These are phyloP conservation scores for Drosophila subsilvestris DNA, from an alignment of 2,888 invertebrate species.

Conservation along the genomic window DNA sequence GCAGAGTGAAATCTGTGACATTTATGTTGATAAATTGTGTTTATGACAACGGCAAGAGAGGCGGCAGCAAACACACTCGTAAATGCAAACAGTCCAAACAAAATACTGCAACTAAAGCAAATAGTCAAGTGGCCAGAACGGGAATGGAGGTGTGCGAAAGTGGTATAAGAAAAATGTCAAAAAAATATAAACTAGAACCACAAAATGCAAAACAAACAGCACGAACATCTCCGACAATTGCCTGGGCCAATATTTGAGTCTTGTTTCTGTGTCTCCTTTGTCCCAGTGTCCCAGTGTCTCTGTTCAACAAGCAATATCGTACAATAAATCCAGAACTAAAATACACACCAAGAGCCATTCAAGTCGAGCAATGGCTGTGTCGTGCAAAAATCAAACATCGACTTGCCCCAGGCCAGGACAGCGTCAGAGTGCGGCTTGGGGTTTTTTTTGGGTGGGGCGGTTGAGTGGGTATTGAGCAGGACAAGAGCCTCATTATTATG, in stretches of 20 bases:
- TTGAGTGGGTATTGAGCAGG: slow-evolving; percentile 38
- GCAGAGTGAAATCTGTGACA: slow-evolving; percentile 41
- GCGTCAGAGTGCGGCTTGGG: slow-evolving; percentile 5
- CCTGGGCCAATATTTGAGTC: slow-evolving; percentile 61
- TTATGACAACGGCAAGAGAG: slow-evolving; percentile 17
- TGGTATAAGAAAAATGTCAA: slow-evolving; percentile 24
- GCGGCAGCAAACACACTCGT: slow-evolving; percentile 7
- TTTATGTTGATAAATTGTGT: slow-evolving; percentile 58
- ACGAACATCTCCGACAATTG: slow-evolving; percentile 51
- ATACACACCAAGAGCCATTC: slow-evolving; percentile 51
- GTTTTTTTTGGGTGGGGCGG: slow-evolving; percentile 1
- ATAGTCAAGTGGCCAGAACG: slow-evolving; percentile 36
- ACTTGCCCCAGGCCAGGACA: slow-evolving; percentile 30
- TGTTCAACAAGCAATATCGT: slow-evolving; percentile 55
- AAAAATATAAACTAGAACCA: slow-evolving; percentile 43
- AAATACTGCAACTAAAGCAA: slow-evolving; percentile 63
- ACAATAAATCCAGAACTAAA: slow-evolving; percentile 71
- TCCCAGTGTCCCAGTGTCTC: not conserved
- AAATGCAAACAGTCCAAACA: slow-evolving; percentile 37
- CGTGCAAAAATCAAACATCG: slow-evolving; percentile 40
- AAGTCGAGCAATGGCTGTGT: slow-evolving; percentile 50
- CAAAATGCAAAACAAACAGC: slow-evolving; percentile 63
- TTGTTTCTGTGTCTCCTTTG: slow-evolving; percentile 36
- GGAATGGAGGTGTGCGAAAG: not conserved
- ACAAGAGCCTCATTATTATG: slow-evolving; percentile 70